Evolutionary conservation across 2,888 invertebrate species (phyloP).

Genomic region (Arge pagana): DNA sequence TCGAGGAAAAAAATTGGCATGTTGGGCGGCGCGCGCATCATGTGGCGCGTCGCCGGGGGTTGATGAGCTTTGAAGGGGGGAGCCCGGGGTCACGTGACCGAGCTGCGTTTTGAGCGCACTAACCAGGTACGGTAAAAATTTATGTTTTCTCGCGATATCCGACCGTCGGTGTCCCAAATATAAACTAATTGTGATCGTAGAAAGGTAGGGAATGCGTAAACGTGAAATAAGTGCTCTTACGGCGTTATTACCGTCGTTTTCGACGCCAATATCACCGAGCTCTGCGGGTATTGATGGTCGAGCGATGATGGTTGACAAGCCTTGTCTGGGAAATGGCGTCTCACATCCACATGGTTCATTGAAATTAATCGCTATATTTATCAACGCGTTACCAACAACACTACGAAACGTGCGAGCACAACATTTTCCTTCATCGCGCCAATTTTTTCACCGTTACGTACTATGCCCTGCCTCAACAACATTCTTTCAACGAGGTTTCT

Average conservation of each 20-base stretch:
- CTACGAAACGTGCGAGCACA: not conserved
- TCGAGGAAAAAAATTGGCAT: not conserved
- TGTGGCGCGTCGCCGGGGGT: conserved; percentile 20
- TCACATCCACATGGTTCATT: conserved; percentile 47
- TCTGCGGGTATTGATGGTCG: conserved; percentile 38
- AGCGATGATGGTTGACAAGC: conserved; percentile 51
- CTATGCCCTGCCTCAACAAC: not conserved
- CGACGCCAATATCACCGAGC: conserved; percentile 4
- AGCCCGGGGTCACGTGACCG: conserved; percentile 66
- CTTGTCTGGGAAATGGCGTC: conserved; percentile 51
- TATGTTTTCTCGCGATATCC: conserved; percentile 52
- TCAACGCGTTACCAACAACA: not conserved
- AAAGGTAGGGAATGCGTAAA: conserved; percentile 17
- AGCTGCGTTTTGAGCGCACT: conserved; percentile 74
- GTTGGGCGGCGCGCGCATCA: conserved; percentile 13
- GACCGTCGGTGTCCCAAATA: conserved; percentile 41
- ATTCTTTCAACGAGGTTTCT: conserved; percentile 25
- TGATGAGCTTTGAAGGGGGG: conserved; percentile 27
- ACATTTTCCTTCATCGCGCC: not conserved
- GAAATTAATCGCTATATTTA: conserved; percentile 28
- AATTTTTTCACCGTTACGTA: not conserved
- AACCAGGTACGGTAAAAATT: conserved; percentile 67
- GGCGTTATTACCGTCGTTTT: conserved; percentile 7
- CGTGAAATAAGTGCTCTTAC: not conserved
- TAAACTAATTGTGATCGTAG: conserved; percentile 3